Base-by-base conservation (phyloP, 1,140 invertebrate species). In the Zelostemma sp. region DNA sequence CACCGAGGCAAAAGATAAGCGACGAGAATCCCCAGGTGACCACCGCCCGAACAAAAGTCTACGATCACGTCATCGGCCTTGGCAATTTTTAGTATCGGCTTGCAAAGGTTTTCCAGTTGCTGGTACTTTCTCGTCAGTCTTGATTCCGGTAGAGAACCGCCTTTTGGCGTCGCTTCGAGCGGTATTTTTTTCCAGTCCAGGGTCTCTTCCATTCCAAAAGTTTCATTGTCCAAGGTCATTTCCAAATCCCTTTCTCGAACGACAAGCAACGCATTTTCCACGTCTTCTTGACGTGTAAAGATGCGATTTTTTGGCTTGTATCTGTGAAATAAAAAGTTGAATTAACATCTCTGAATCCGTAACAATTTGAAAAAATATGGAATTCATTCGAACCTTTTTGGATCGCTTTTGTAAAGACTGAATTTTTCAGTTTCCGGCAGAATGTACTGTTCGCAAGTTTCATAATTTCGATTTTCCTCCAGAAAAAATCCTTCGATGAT, bases 21-120 rank as follows among this genome's bases (percentile, higher is more conserved):
- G 31, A 97, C 77, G 2, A 97, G 74, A 66, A 99, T 93, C 2
- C 95, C 96, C 58, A 99, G 85, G 85, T 98, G 96, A 1, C 96
- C 96, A 70, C 94, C 93, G 1, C 96, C 97, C 74, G 93, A 94
- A 84, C 97, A 98, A 84, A 98, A 98, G 80, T 98, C 97, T 1
- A 98, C 94, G 68, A 98, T 95, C 11, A 88, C 74, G 19, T 83
- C 64, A 1, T 74, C 78, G 0, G 74, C 71, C 53, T 86, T 86
- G 0, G 89, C 91, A 41, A 96, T 80, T 43, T 90, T 88, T 1
- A 93, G 77, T 0, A 95, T 91, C 15, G 94, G 91, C 75, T 91
- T 90, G n/a, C 90, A 90, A 62, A 99, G 85, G 79, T 95, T 97
- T 82, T 96, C 92, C 17, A 99, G 78, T 80, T 99, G 97, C 67